These are phyloP conservation scores for Romanomermis culicivorax DNA, from an alignment of 2,888 invertebrate species.

Conservation along the genomic window DNA sequence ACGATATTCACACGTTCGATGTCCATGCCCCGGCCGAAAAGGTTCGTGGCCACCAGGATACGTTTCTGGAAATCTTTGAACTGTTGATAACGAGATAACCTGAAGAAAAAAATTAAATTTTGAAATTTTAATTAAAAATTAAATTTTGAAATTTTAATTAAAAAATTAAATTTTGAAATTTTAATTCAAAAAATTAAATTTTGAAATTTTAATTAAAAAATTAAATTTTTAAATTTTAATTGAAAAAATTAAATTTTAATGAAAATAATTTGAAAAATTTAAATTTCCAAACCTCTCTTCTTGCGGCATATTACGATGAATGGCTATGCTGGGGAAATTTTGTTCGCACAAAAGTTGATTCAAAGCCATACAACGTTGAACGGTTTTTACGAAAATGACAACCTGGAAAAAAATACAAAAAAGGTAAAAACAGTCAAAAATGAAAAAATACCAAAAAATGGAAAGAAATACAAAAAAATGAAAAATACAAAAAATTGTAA, in stretches of 20 bases:
- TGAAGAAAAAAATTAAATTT: constrained; percentile 15
- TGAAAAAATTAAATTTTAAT: not conserved
- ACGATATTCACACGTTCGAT: constrained; percentile 99
- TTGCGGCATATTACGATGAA: constrained; percentile 91
- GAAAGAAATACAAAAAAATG: too few species aligned
- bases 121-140: too few species aligned
- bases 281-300: too few species aligned
- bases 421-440: constrained; percentile 7
- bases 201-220: too few species aligned
- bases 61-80: constrained; percentile 99
- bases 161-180: too few species aligned
- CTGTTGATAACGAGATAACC: constrained; percentile 77
- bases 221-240: too few species aligned
- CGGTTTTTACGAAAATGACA: constrained; percentile 95
- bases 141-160: too few species aligned
- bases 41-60: constrained; percentile 89
- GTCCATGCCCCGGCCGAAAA: constrained; percentile 99
- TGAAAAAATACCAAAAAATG: not conserved
- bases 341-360: constrained; percentile 84
- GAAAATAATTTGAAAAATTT: too few species aligned
- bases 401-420: constrained; percentile 41
- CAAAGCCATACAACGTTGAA: constrained; percentile 87
- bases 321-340: constrained; percentile 98
- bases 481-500: too few species aligned
- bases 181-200: not conserved